phyloP scores from a whole-genome alignment of 1,140 invertebrate species.

The Tachypleus tridentatus region DNA sequence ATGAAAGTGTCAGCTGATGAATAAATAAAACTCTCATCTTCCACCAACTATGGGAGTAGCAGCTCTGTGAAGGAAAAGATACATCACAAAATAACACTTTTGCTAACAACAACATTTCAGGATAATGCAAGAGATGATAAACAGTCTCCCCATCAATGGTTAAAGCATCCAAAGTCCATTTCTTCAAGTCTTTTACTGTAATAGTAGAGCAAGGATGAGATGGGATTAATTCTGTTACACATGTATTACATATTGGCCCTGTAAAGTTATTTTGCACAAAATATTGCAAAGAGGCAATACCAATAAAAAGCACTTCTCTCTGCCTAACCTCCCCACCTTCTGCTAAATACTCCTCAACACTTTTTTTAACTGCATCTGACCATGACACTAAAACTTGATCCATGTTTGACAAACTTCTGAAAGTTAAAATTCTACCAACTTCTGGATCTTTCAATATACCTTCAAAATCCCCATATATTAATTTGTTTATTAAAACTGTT shows the following conservation, averaged over 20 bases:
- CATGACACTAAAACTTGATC: too few species aligned
- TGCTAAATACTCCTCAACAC: too few species aligned
- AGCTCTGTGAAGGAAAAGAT: constrained; percentile 30
- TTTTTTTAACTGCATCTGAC: too few species aligned
- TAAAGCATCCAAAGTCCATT: constrained; percentile 23
- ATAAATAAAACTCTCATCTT: constrained; percentile 51
- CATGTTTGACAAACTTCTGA: too few species aligned
- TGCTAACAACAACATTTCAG: constrained; percentile 52
- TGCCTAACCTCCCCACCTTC: constrained; percentile 1
- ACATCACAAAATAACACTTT: constrained; percentile 47
- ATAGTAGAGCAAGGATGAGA: not conserved
- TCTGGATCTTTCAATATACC: too few species aligned
- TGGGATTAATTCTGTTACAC: constrained; percentile 17
- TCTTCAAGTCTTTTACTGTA: constrained; percentile 1
- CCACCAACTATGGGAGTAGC: constrained; percentile 54
- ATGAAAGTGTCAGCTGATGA: constrained; percentile 60
- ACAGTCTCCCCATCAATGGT: constrained; percentile 29
- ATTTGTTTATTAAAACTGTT: too few species aligned
- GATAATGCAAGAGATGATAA: constrained; percentile 44
- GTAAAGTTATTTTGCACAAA: constrained; percentile 73
- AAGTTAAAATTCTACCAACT: too few species aligned
- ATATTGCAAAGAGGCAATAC: constrained; percentile 47
- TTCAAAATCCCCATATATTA: too few species aligned
- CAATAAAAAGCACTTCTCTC: constrained; percentile 35
- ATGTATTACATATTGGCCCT: constrained; percentile 43